Evolutionary conservation across 2,888 invertebrate genomes (phyloP).

Genomic region (Melanargia galathea): DNA sequence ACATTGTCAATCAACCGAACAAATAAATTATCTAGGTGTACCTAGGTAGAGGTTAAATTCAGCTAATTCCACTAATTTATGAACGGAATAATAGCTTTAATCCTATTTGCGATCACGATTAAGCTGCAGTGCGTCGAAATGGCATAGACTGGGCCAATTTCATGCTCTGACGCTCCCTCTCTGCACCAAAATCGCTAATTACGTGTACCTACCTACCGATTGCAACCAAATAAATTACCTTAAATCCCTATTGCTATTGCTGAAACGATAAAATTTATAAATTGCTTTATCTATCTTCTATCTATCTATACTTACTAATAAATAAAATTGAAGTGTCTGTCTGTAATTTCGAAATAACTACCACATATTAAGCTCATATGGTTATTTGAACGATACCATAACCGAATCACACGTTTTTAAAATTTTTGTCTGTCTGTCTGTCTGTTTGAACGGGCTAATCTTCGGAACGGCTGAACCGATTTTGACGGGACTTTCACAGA

Average conservation of each 20-base stretch:
- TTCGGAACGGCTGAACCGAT: too few relatives aligned
- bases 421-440: too few relatives aligned
- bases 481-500: too few relatives aligned
- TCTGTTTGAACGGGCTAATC: too few relatives aligned
- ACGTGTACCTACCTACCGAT: conserved; percentile 49
- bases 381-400: too few relatives aligned
- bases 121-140: conserved; percentile 66
- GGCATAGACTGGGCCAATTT: conserved; percentile 73
- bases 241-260: conserved; percentile 27
- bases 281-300: neutral
- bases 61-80: conserved; percentile 54
- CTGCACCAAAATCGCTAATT: conserved; percentile 59
- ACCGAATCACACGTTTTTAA: too few relatives aligned
- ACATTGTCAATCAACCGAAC: neutral
- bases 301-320: too few relatives aligned
- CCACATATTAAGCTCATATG: too few relatives aligned
- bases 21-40: neutral
- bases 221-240: conserved; percentile 25
- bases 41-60: conserved; percentile 14
- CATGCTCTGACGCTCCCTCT: conserved; percentile 75
- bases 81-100: conserved; percentile 53
- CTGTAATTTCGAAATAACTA: too few relatives aligned
- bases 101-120: conserved; percentile 62
- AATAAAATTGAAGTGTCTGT: too few relatives aligned
- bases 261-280: neutral